phyloP scores from a whole-genome alignment of 1,140 invertebrate genomes.

The Asbolus verrucosus region DNA sequence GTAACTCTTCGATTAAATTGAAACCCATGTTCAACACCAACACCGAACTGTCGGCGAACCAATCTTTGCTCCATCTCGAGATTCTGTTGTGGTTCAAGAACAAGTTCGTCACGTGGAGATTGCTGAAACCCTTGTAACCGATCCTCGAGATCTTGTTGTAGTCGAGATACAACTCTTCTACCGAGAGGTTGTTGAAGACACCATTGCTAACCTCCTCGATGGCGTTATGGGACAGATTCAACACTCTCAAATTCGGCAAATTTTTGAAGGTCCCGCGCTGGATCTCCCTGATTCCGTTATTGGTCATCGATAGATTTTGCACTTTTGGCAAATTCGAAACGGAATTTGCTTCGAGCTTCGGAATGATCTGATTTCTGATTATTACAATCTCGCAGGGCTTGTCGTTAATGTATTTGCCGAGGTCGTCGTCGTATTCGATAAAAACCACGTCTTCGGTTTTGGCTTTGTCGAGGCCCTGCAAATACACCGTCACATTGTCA shows the following conservation, averaged over 20 bases:
- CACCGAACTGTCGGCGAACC: conserved; percentile 44
- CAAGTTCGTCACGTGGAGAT: conserved; percentile 36
- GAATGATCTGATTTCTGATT: conserved; percentile 26
- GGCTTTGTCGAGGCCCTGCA: background rate
- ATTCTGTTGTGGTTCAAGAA: conserved; percentile 47
- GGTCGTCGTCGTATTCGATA: background rate
- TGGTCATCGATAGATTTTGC: conserved; percentile 16
- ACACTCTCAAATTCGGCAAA: conserved; percentile 40
- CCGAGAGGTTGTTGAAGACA: conserved; percentile 42
- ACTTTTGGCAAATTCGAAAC: conserved; percentile 27
- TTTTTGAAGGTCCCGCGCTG: conserved; percentile 41
- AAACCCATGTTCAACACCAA: conserved; percentile 41
- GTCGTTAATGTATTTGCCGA: background rate
- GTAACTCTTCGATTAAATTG: conserved; percentile 46
- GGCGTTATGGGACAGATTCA: conserved; percentile 43
- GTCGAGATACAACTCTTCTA: conserved; percentile 39
- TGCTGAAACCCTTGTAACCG: conserved; percentile 44
- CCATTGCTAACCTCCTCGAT: conserved; percentile 28
- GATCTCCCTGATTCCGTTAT: conserved; percentile 36
- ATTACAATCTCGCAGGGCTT: background rate
- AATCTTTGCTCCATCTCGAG: conserved; percentile 41
- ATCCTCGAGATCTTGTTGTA: conserved; percentile 48
- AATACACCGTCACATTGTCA: background rate
- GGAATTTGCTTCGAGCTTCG: conserved; percentile 40
- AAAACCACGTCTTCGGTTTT: background rate